Percentiles rank a stretch among this genome's conserved stretches.
Conservation (phyloP, 2,797 vertebrate species). For the Trachurus trachurus region DNA sequence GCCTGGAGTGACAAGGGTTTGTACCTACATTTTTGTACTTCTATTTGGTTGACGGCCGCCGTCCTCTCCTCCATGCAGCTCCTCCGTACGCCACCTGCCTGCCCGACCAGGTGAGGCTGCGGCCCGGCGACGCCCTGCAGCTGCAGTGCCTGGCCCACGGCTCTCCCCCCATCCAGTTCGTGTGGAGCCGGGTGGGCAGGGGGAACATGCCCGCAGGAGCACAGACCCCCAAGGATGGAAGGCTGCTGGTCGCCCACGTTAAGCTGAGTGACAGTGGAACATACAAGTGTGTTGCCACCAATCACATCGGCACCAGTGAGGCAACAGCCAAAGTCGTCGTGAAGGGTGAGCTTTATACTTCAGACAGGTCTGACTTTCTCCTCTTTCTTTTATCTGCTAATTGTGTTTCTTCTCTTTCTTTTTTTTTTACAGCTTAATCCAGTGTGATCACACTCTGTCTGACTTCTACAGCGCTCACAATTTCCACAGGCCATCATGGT, state of each 20-base stretch:
- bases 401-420: not conserved
- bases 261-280: constrained; percentile 84
- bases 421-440: constrained; percentile 67
- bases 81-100: constrained; percentile 92
- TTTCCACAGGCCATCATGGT: constrained; percentile 1
- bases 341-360: constrained; percentile 84
- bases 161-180: constrained; percentile 89
- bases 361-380: not conserved
- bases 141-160: constrained; percentile 95
- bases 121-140: constrained; percentile 79
- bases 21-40: too few relatives aligned
- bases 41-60: not conserved
- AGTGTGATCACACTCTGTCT: not conserved
- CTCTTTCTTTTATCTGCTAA: constrained; percentile 7
- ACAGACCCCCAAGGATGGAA: constrained; percentile 74
- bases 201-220: constrained; percentile 72
- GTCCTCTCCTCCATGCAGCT: constrained; percentile 68
- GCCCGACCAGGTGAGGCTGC: constrained; percentile 82
- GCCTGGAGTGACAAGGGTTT: too few relatives aligned
- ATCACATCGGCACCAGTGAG: constrained; percentile 89
- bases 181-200: constrained; percentile 87
- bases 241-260: constrained; percentile 79
- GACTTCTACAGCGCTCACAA: not conserved
- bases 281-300: constrained; percentile 92
- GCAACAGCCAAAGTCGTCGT: constrained; percentile 84